Base-by-base conservation (phyloP, 2,113 vertebrate genomes). In the Tetraodon nigroviridis region DNA sequence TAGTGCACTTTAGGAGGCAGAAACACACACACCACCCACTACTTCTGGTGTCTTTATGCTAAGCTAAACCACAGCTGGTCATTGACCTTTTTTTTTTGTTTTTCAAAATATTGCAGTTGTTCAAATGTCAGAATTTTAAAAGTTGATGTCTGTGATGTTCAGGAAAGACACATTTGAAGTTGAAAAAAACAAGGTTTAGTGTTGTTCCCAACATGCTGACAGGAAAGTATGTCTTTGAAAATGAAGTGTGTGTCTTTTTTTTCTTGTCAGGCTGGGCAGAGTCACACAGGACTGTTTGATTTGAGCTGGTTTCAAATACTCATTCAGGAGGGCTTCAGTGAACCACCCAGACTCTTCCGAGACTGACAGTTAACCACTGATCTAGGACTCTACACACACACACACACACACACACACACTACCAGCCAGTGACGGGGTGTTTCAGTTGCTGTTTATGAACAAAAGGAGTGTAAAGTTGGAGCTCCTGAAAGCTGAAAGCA, bases 241-340 rank as follows among this genome's bases (percentile, higher is more conserved):
- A 0, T 24, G 32, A 5, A 18, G 17, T 46, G 8, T 40, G 2
- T 45, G 2, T 15, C 19, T n/a, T 15, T 13, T 10, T 66, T 29
- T 15, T 51, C 20, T 49, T 4, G 14, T 55, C 3, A 0, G 22
- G 44, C 63, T 24, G 37, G 20, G 17, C 55, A 27, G 24, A 51
- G 55, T 44, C 66, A 20, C 55, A 58, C 51, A 29, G 58, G 27
- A 63, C 44, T 55, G 50, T 75, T 60, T 64, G 10, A 69, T 72
- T 84, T 80, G 71, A 75, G 77, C 73, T 56, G 60, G 58, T 82
- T 78, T 82, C 56, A 71, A 67, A 72, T 67, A 61, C 41, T 52
- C 55, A 48, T 8, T 0, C 22, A 54, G 37, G 27, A 46, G 19
- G 19, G 22, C 41, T 50, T 47, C 19, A 66, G 51, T 52, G 56